These are phyloP conservation scores for Lophius piscatorius DNA, from an alignment of 2,113 vertebrate species.

Conservation along the genomic window DNA sequence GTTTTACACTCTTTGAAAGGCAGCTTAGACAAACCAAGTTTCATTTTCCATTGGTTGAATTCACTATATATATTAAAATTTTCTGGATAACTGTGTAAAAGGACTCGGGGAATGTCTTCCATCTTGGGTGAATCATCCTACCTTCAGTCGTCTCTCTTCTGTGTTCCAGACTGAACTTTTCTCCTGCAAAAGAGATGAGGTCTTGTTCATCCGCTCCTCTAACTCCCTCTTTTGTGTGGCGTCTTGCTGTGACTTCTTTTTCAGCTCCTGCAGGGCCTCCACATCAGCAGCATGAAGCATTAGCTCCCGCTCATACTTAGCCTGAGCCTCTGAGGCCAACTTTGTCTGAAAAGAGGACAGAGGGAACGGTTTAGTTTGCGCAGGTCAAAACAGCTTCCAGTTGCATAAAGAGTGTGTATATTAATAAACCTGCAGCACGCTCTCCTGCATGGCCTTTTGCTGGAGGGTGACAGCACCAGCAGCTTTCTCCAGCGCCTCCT, in stretches of 20 bases:
- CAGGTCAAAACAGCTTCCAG: background rate
- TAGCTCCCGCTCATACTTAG: conserved; percentile 93
- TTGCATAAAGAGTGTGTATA: background rate
- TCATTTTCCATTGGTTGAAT: too few species aligned
- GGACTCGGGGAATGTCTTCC: too few species aligned
- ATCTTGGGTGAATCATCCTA: conserved; percentile 16
- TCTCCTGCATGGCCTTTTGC: conserved; percentile 91
- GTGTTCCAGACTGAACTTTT: conserved; percentile 82
- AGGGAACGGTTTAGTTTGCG: background rate
- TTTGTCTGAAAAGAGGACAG: conserved; percentile 80
- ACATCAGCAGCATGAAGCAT: conserved; percentile 97
- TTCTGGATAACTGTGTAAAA: too few species aligned
- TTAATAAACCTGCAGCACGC: conserved; percentile 87
- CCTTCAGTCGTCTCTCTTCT: conserved; percentile 88
- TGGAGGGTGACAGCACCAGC: conserved; percentile 85
- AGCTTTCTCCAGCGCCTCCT: conserved; percentile 91
- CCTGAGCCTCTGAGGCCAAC: conserved; percentile 91
- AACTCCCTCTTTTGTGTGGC: conserved; percentile 79
- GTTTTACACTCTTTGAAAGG: too few species aligned
- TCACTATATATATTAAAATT: too few species aligned
- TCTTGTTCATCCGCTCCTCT: conserved; percentile 87
- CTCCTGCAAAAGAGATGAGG: conserved; percentile 82
- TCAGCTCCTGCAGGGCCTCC: conserved; percentile 91
- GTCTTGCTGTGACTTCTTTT: conserved; percentile 84
- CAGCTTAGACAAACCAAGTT: too few species aligned